Percentiles rank a stretch among this genome's conserved stretches.
Evolutionary conservation across 1,140 invertebrate genomes (phyloP).

Genomic region (Calliphora vicina): DNA sequence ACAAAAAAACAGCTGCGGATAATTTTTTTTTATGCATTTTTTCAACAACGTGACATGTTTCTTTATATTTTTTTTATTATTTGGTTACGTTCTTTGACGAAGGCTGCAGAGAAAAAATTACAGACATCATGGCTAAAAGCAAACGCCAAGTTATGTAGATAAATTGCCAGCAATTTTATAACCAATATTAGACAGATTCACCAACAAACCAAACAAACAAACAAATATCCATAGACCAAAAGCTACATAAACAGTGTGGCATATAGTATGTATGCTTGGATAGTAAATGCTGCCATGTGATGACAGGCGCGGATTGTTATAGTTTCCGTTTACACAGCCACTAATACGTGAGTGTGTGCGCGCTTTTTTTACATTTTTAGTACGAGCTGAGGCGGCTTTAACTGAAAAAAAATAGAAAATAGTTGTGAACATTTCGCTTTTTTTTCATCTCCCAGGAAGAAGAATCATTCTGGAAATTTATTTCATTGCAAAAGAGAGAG

Average conservation of each 20-base stretch:
- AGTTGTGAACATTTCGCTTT: background rate
- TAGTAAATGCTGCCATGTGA: conserved; percentile 3
- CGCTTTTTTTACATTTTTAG: background rate
- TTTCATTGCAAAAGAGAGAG: background rate
- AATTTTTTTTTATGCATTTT: background rate
- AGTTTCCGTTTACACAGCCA: conserved; percentile 1
- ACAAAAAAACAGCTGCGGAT: conserved; percentile 11
- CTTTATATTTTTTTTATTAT: background rate
- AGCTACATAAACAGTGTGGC: background rate
- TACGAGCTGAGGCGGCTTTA: background rate
- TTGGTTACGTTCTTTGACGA: background rate
- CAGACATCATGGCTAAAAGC: conserved; percentile 34
- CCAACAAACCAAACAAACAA: background rate
- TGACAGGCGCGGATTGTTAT: conserved; percentile 8
- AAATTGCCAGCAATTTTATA: conserved; percentile 32
- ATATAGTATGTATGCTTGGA: background rate
- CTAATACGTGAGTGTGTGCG: background rate
- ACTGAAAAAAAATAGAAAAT: background rate
- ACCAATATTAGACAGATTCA: conserved; percentile 32
- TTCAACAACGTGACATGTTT: conserved; percentile 16
- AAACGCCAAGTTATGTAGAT: conserved; percentile 32
- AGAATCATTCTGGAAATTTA: background rate
- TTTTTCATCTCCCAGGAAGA: background rate
- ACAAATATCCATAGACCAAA: background rate
- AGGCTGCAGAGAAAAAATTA: background rate